Conservation (phyloP, 2,888 invertebrate species). For the Drosophila anomalata region DNA sequence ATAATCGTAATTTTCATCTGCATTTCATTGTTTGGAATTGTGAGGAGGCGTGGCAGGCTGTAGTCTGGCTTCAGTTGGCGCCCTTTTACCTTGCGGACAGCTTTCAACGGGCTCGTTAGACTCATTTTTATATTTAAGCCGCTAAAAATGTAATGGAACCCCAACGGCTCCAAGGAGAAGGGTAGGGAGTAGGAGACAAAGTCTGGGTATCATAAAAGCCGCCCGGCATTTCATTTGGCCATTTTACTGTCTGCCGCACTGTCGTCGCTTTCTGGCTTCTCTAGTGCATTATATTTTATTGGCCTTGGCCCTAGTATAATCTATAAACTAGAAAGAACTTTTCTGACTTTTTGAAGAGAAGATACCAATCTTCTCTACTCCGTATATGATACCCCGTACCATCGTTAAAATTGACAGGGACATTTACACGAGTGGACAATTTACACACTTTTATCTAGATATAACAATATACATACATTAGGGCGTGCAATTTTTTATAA, state of each 20-base stretch:
- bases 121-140: conserved; percentile 72
- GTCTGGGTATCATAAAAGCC: conserved; percentile 61
- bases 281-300: conserved; percentile 76
- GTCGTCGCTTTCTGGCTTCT: conserved; percentile 48
- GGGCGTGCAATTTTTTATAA: too few relatives aligned
- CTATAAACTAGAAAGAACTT: conserved; percentile 54
- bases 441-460: too few relatives aligned
- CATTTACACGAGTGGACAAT: too few relatives aligned
- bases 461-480: too few relatives aligned
- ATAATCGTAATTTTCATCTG: conserved; percentile 80
- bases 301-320: conserved; percentile 45
- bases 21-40: conserved; percentile 68
- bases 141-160: conserved; percentile 65
- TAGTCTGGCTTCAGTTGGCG: conserved; percentile 25
- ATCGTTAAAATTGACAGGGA: too few relatives aligned
- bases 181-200: conserved; percentile 60
- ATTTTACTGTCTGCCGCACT: conserved; percentile 43
- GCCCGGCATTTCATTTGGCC: conserved; percentile 53
- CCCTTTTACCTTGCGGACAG: not conserved
- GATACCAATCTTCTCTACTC: too few relatives aligned
- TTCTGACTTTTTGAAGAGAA: not conserved
- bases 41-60: conserved; percentile 59
- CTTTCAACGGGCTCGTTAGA: conserved; percentile 59
- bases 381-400: too few relatives aligned
- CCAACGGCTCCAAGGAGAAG: conserved; percentile 4